Percentiles rank a stretch among this genome's conserved stretches.
These are phyloP conservation scores for Pelecanus crispus DNA, from an alignment of 2,113 vertebrate species.

Conservation along the genomic window DNA sequence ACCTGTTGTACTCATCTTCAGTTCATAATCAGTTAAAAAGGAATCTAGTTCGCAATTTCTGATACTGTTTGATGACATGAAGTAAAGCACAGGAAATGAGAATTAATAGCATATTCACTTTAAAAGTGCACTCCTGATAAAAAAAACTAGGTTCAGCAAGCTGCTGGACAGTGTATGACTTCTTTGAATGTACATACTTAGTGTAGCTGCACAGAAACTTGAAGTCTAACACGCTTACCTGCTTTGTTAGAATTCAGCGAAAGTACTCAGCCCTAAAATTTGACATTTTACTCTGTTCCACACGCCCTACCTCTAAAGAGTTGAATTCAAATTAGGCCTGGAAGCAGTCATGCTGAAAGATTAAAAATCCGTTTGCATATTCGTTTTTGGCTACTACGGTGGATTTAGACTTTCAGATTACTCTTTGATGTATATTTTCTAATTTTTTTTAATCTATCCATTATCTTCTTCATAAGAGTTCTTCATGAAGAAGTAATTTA, in stretches of 20 bases:
- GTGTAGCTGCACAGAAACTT: background rate
- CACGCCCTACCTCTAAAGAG: background rate
- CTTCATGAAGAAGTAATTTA: background rate
- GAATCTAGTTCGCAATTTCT: background rate
- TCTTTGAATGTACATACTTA: background rate
- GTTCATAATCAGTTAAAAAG: background rate
- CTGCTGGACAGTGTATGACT: rapidly evolving
- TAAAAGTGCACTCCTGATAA: background rate
- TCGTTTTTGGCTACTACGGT: background rate
- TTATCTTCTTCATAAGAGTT: background rate
- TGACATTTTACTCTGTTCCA: background rate
- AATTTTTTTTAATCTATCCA: background rate
- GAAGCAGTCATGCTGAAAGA: background rate
- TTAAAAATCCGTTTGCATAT: background rate
- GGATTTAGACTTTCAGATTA: background rate
- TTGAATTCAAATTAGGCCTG: background rate
- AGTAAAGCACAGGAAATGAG: background rate
- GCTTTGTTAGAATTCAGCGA: background rate
- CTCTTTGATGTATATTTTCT: background rate
- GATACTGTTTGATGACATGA: background rate
- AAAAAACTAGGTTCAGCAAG: background rate
- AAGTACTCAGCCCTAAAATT: background rate
- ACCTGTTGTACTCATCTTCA: background rate
- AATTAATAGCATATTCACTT: background rate
- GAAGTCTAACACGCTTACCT: background rate